A percentile compares a stretch with the other conserved stretches of the same genome.
phyloP scores from a whole-genome alignment of 2,113 vertebrate species.

The Damaliscus lunatus region DNA sequence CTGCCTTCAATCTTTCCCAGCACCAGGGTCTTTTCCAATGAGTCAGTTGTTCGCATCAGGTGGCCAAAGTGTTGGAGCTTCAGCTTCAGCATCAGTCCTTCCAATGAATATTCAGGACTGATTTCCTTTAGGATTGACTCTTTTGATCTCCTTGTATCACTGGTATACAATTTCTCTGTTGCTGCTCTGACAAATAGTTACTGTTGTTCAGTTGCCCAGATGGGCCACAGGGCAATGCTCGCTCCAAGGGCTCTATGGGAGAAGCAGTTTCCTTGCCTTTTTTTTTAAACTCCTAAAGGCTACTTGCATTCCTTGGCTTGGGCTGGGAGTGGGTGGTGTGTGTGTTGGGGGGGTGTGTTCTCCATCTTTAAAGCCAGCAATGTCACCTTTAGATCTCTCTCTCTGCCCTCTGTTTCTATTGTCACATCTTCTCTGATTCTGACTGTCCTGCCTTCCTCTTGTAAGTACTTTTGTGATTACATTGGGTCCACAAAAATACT shows the following conservation, averaged over 20 bases:
- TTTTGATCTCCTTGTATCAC: not conserved
- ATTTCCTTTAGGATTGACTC: not conserved
- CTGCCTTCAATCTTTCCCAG: not conserved
- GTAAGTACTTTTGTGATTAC: not conserved
- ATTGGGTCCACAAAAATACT: not conserved
- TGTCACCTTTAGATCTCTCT: not conserved
- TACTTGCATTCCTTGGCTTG: not conserved
- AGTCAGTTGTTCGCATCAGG: not conserved
- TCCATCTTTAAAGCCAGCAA: not conserved
- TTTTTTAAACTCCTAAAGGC: not conserved
- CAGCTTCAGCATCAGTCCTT: not conserved
- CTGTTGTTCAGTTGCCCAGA: not conserved
- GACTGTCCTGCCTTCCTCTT: not conserved
- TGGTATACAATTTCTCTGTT: not conserved
- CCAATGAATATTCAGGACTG: not conserved
- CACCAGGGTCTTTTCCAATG: not conserved
- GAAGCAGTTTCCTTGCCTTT: not conserved
- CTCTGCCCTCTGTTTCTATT: not conserved
- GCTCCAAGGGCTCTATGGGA: not conserved
- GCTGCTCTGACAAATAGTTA: not conserved
- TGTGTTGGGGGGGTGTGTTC: not conserved
- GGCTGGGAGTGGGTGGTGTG: not conserved
- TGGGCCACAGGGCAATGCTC: not conserved
- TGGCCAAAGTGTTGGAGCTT: not conserved
- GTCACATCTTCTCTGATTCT: not conserved